Base-by-base conservation (phyloP, 1,140 invertebrate genomes). In the Apis mellifera region DNA sequence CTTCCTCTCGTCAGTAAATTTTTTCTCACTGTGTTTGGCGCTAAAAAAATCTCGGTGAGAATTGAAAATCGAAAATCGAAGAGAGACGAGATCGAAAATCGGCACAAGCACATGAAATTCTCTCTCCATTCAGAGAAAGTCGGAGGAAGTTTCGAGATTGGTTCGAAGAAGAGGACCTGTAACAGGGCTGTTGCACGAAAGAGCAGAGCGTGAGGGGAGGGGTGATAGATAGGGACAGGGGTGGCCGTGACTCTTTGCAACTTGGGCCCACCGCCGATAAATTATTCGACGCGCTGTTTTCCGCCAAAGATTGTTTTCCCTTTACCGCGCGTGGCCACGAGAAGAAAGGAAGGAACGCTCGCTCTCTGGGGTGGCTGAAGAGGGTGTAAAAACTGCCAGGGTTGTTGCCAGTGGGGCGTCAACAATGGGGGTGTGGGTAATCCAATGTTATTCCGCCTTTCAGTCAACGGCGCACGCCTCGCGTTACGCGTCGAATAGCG, bases 231-330 rank as follows among this genome's bases (percentile, higher is more conserved):
- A 87, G 50, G 19, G 78, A 59, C 55, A 73, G 84, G 77, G 69
- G 59, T 48, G 75, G 26, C 73, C 83, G 54, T 66, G n/a, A 72
- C 72, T 70, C 70, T 70, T 71, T 54, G 55, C 83, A 87, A 87
- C 71, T 84, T 66, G 66, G 75, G 78, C 71, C 75, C 83, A 50
- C 62, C 68, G 26, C 75, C 83, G 66, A 85, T 88, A 89, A 89
- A 89, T 89, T 89, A 89, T 88, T 89, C 89, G 78, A 50, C 55
- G 80, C 71, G 85, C 73, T 89, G 87, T 86, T 89, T 89, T 89
- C 85, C 85, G 60, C 74, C 88, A 84, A 86, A 89, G 88, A 89
- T 89, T 82, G 85, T 87, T 86, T 83, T 84, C 75, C 74, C 83
- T 79, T 83, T 82, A 19, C 60, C 11, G 54, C 17, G 52, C 19